Evolutionary conservation across 2,797 vertebrate genomes (phyloP).

Genomic region (Todus mexicanus): DNA sequence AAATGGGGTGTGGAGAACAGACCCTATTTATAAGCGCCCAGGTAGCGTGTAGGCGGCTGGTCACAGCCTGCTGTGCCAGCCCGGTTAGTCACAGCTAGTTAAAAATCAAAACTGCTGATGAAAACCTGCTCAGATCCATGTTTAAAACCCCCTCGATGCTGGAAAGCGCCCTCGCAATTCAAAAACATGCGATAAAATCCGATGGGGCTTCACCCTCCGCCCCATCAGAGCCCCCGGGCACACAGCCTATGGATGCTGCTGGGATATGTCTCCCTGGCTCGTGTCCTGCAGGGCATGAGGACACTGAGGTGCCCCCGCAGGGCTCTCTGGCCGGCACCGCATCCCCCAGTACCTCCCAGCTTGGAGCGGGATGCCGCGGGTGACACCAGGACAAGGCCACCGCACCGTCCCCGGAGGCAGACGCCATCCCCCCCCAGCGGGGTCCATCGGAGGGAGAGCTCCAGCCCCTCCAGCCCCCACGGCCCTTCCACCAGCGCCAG

Average conservation of each 20-base stretch:
- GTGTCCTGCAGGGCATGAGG: accelerated
- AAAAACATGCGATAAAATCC: neutral
- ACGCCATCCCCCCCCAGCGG: neutral
- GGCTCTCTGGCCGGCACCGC: neutral
- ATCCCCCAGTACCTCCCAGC: neutral
- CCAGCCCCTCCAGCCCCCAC: neutral
- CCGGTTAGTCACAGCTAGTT: conserved; percentile 30
- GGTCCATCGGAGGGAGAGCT: neutral
- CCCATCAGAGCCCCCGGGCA: accelerated
- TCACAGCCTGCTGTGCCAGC: conserved; percentile 5
- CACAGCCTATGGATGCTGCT: neutral
- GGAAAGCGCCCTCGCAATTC: neutral
- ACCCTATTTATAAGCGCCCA: neutral
- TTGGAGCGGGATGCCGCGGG: accelerated
- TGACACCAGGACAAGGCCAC: neutral
- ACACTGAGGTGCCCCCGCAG: neutral
- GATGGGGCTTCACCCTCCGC: neutral
- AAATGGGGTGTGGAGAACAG: neutral
- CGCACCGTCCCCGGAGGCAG: accelerated
- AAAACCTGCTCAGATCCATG: neutral
- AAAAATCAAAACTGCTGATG: neutral
- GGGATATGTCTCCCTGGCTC: neutral
- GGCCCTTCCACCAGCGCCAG: neutral
- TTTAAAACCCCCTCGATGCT: neutral
- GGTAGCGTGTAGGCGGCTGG: conserved; percentile 28